Conservation (phyloP, 2,797 vertebrate genomes). For the Sebastes oblongus region DNA sequence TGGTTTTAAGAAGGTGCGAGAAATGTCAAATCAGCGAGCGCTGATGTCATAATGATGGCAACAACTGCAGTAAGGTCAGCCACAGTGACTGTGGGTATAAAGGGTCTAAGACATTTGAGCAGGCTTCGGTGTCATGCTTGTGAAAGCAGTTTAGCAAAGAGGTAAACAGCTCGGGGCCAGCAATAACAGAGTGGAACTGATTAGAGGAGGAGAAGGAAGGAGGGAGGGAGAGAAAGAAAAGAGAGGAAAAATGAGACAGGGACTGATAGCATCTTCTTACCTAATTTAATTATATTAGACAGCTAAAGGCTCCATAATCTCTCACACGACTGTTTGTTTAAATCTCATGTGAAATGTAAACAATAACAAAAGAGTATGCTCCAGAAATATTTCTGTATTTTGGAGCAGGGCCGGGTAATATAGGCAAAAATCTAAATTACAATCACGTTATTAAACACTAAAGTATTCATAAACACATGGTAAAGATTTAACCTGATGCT, state of each 20-base stretch:
- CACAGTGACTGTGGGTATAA: constrained; percentile 42
- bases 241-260: constrained; percentile 73
- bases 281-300: constrained; percentile 77
- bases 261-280: constrained; percentile 82
- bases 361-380: constrained; percentile 52
- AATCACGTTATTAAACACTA: not conserved
- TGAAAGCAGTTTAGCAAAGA: constrained; percentile 79
- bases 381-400: constrained; percentile 30
- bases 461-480: not conserved
- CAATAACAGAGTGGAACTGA: constrained; percentile 83
- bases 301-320: constrained; percentile 61
- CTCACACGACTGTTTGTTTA: constrained; percentile 43
- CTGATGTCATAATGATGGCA: constrained; percentile 58
- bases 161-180: constrained; percentile 81
- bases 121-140: constrained; percentile 75
- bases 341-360: constrained; percentile 58
- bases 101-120: constrained; percentile 67
- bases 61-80: constrained; percentile 60
- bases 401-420: not conserved
- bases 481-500: not conserved
- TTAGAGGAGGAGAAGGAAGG: constrained; percentile 70
- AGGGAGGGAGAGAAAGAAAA: constrained; percentile 40
- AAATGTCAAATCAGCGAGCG: constrained; percentile 49
- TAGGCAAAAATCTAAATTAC: constrained; percentile 6
- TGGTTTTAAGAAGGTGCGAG: constrained; percentile 60